Conservation (phyloP, 2,888 invertebrate genomes). For the Athalia cordata region DNA sequence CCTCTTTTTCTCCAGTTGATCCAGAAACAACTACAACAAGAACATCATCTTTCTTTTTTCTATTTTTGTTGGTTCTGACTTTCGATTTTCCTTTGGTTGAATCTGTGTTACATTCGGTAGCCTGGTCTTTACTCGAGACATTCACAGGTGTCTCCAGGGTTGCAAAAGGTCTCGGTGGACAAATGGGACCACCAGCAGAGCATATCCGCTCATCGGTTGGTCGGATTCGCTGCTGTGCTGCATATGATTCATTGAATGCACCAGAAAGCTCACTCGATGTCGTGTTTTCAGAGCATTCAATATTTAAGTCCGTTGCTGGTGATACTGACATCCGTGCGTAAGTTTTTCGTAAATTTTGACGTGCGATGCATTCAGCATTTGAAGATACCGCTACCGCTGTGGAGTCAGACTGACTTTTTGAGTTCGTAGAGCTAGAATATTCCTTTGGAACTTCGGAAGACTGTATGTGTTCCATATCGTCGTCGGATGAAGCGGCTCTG, state of each 20-base stretch:
- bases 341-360: not conserved
- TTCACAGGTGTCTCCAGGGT: not conserved
- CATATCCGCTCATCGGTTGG: not conserved
- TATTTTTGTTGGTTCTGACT: conserved; percentile 10
- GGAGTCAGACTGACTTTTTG: not conserved
- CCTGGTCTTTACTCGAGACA: not conserved
- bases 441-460: conserved; percentile 52
- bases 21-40: conserved; percentile 27
- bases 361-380: not conserved
- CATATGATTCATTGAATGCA: not conserved
- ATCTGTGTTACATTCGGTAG: not conserved
- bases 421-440: not conserved
- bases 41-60: conserved; percentile 36
- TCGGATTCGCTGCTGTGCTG: not conserved
- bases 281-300: not conserved
- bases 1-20: conserved; percentile 14
- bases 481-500: conserved; percentile 57
- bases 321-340: not conserved
- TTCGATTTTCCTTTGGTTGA: conserved; percentile 23
- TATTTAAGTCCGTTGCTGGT: not conserved
- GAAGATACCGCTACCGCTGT: not conserved
- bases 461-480: conserved; percentile 65
- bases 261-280: not conserved
- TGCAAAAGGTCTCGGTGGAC: not conserved
- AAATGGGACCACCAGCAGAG: not conserved